These are phyloP conservation scores for Aphidius colemani DNA, from an alignment of 2,888 invertebrate species.

Conservation along the genomic window DNA sequence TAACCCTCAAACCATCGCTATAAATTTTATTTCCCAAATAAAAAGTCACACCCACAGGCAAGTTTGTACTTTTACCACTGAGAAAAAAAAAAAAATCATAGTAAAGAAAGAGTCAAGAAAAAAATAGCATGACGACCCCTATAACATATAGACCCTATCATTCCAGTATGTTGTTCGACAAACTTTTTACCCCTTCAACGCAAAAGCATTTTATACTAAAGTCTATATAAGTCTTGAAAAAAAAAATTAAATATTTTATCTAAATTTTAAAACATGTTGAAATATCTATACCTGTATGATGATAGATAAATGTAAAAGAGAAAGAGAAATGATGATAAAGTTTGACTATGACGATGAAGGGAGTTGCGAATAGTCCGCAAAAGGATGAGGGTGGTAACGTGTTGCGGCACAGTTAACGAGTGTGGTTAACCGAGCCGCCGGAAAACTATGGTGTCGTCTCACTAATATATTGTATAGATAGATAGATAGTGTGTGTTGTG, in stretches of 20 bases:
- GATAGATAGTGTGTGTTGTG: conserved; percentile 33
- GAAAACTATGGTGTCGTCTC: conserved; percentile 56
- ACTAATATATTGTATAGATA: conserved; percentile 43
- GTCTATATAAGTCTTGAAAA: too few species aligned
- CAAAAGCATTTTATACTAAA: conserved; percentile 49
- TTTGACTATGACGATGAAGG: conserved; percentile 9
- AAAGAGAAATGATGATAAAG: not conserved
- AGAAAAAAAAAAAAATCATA: not conserved
- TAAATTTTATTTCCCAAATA: conserved; percentile 24
- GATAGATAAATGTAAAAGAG: too few species aligned
- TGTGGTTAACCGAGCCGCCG: conserved; percentile 58
- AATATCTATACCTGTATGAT: too few species aligned
- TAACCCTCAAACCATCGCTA: conserved; percentile 20
- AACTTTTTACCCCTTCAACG: conserved; percentile 51
- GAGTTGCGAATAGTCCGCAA: conserved; percentile 1
- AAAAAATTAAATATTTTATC: too few species aligned
- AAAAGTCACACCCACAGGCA: conserved; percentile 5
- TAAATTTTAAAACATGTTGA: too few species aligned
- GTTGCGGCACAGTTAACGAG: conserved; percentile 60
- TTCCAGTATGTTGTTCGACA: conserved; percentile 58
- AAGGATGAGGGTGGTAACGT: conserved; percentile 46
- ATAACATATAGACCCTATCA: conserved; percentile 57
- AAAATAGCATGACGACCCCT: conserved; percentile 30
- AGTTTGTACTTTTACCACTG: conserved; percentile 44
- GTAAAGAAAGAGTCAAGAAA: too few species aligned